phyloP scores from a whole-genome alignment of 2,113 vertebrate species.

The Scopus umbretta region DNA sequence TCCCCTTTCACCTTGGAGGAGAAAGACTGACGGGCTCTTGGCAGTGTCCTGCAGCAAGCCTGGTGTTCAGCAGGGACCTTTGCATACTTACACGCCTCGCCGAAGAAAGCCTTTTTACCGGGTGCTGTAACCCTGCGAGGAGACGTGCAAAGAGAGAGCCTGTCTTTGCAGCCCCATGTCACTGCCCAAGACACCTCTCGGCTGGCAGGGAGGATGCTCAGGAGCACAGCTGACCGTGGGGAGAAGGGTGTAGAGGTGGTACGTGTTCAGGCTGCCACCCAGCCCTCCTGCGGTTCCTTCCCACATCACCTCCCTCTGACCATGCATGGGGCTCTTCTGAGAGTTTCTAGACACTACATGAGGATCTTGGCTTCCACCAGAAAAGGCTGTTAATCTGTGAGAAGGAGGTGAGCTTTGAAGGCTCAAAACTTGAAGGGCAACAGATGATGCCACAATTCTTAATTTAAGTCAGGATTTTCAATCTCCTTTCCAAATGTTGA shows the following conservation, averaged over 20 bases:
- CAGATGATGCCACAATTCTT: neutral
- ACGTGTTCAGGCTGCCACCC: neutral
- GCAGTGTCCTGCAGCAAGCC: neutral
- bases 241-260: neutral
- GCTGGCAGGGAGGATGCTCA: accelerated
- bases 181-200: neutral
- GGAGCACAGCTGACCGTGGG: accelerated
- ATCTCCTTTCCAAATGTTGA: neutral
- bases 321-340: neutral
- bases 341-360: neutral
- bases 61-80: neutral
- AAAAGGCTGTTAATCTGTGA: neutral
- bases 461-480: neutral
- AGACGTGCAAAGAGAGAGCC: neutral
- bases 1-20: slow-evolving; percentile 27
- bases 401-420: neutral
- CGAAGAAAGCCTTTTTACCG: accelerated
- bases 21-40: neutral
- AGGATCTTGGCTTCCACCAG: neutral
- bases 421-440: neutral
- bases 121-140: neutral
- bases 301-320: neutral
- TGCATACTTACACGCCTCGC: accelerated
- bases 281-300: neutral
- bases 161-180: neutral